phyloP scores from a whole-genome alignment of 2,113 vertebrate genomes.

The Ciconia boyciana region DNA sequence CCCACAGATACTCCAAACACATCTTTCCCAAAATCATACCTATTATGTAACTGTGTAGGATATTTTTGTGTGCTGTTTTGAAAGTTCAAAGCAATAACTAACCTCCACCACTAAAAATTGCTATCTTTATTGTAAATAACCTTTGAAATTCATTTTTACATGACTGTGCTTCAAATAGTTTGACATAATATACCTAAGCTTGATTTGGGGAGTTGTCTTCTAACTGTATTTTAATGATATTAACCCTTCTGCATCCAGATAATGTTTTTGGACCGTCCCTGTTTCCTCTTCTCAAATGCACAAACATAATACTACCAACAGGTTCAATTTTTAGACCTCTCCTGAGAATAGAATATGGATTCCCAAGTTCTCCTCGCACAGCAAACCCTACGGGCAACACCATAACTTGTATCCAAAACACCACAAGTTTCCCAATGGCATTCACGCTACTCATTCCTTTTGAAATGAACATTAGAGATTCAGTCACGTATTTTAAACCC shows the following conservation, averaged over 20 bases:
- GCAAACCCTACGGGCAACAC: neutral
- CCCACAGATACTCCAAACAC: constrained; percentile 29
- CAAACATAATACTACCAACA: neutral
- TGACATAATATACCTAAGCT: neutral
- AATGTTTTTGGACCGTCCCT: neutral
- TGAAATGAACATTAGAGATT: neutral
- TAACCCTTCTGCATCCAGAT: neutral
- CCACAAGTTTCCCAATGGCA: neutral
- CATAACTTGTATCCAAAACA: neutral
- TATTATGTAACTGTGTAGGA: constrained; percentile 21
- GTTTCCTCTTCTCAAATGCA: neutral
- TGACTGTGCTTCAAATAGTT: neutral
- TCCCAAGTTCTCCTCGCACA: neutral
- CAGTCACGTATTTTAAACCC: constrained; percentile 4
- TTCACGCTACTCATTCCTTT: neutral
- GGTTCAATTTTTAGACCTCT: neutral
- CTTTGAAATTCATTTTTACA: neutral
- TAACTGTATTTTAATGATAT: neutral
- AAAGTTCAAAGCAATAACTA: constrained; percentile 32
- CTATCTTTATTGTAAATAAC: constrained; percentile 7
- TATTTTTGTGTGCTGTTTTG: neutral
- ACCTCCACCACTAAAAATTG: neutral
- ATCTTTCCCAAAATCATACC: constrained; percentile 8
- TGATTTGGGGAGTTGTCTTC: neutral
- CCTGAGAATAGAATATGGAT: neutral